A percentile compares a stretch with the other conserved stretches of the same genome.
Evolutionary conservation across 1,140 invertebrate genomes (phyloP).

Genomic region (Scylla paramamosain): DNA sequence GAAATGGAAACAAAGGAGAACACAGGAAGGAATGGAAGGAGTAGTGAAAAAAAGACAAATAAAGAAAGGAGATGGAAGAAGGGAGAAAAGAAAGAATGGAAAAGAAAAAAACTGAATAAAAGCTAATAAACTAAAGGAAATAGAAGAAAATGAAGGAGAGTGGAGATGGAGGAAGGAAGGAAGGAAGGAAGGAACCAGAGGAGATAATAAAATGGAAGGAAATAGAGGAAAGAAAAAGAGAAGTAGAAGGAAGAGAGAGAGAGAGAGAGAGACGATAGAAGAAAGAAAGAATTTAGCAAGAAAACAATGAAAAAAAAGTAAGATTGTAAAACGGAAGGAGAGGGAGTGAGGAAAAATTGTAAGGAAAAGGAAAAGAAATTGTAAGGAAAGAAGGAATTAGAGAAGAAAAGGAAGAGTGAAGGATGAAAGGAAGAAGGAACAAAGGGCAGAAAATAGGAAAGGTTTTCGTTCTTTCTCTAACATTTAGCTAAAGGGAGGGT

Average conservation of each 20-base stretch:
- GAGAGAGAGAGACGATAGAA: background rate
- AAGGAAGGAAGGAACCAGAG: background rate
- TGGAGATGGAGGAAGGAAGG: too few species aligned
- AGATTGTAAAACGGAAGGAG: too few species aligned
- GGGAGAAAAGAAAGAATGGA: too few species aligned
- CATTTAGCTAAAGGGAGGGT: background rate
- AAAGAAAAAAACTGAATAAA: too few species aligned
- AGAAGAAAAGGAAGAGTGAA: background rate
- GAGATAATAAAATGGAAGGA: background rate
- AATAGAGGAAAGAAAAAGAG: background rate
- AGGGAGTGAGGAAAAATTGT: too few species aligned
- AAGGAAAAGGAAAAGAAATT: background rate
- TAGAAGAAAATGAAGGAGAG: background rate
- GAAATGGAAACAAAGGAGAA: too few species aligned
- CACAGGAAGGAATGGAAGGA: too few species aligned
- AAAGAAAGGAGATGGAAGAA: too few species aligned
- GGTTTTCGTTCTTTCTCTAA: background rate
- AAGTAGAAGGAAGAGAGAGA: background rate
- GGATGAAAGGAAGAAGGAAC: background rate
- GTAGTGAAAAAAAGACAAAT: too few species aligned
- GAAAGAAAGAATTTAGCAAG: background rate
- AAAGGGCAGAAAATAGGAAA: background rate
- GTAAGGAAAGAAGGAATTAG: background rate
- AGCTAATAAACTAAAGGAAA: background rate
- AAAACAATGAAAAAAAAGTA: background rate